Conservation (phyloP, 30 jellyfish, hydroid and myxozoan genomes). For the Calvadosia cruxmelitensis region DNA sequence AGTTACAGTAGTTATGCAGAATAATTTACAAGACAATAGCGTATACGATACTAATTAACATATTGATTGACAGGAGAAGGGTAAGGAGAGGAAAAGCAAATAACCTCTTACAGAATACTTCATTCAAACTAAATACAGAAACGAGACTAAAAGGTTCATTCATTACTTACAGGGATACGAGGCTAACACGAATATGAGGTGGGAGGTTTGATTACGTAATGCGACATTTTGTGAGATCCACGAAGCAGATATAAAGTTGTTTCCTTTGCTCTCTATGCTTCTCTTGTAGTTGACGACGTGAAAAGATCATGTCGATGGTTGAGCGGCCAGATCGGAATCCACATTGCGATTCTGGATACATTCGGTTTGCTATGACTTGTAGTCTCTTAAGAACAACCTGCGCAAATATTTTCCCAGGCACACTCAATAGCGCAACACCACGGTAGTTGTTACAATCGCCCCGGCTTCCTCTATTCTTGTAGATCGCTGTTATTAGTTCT, state of each 20-base stretch:
- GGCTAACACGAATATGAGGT: too few relatives aligned
- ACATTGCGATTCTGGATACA: conserved; percentile 37
- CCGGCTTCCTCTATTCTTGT: conserved; percentile 22
- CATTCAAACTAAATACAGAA: too few relatives aligned
- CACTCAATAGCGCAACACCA: conserved; percentile 31
- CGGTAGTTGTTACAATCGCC: conserved; percentile 34
- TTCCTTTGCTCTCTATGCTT: conserved; percentile 23
- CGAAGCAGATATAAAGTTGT: conserved; percentile 10
- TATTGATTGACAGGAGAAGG: too few relatives aligned
- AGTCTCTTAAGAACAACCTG: conserved; percentile 6
- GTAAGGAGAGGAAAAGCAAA: too few relatives aligned
- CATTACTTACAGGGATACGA: too few relatives aligned
- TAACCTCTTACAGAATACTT: too few relatives aligned
- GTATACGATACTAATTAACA: too few relatives aligned
- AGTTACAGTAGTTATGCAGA: too few relatives aligned
- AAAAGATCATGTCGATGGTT: conserved; percentile 25
- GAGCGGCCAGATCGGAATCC: conserved; percentile 25
- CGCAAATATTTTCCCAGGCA: conserved; percentile 17
- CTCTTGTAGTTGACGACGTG: conserved; percentile 22
- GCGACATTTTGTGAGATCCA: conserved; percentile 36
- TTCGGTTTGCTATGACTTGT: conserved; percentile 1
- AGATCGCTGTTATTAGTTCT: conserved; percentile 4
- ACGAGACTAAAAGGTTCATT: too few relatives aligned
- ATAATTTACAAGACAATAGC: too few relatives aligned
- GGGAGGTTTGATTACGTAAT: too few relatives aligned